phyloP scores from a whole-genome alignment of 1,140 invertebrate genomes.

The Hyles euphorbiae region DNA sequence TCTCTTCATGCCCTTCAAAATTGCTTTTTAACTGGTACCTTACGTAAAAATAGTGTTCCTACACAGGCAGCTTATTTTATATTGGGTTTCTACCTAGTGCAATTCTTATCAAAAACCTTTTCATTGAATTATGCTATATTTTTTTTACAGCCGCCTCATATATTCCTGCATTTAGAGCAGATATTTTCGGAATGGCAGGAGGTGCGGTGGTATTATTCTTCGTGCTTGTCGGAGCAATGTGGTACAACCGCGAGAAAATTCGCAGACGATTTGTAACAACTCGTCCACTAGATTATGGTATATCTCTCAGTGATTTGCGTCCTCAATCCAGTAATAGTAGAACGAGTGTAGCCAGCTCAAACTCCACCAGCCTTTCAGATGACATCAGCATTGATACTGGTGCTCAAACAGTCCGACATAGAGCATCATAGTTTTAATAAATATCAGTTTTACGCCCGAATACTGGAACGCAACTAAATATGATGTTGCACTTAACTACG shows the following conservation, averaged over 20 bases:
- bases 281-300: background rate
- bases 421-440: no score
- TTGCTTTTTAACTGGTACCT: no score
- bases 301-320: background rate
- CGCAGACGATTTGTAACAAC: constrained; percentile 1
- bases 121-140: background rate
- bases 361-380: background rate
- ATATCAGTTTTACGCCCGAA: no score
- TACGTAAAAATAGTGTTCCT: no score
- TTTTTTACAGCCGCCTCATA: background rate
- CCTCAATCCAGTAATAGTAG: background rate
- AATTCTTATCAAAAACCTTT: no score
- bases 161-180: constrained; percentile 25
- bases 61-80: no score
- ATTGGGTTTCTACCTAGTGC: no score
- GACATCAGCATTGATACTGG: background rate
- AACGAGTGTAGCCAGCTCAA: background rate
- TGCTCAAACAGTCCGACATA: no score
- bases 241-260: constrained; percentile 30
- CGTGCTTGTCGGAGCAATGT: constrained; percentile 30
- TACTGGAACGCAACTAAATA: no score
- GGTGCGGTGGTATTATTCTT: constrained; percentile 30
- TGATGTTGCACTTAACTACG: no score
- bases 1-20: no score
- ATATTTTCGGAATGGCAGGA: constrained; percentile 41